A percentile compares a stretch with the other conserved stretches of the same genome.
phyloP scores from a whole-genome alignment of 2,888 invertebrate species.

The Cryptocephalus primarius region DNA sequence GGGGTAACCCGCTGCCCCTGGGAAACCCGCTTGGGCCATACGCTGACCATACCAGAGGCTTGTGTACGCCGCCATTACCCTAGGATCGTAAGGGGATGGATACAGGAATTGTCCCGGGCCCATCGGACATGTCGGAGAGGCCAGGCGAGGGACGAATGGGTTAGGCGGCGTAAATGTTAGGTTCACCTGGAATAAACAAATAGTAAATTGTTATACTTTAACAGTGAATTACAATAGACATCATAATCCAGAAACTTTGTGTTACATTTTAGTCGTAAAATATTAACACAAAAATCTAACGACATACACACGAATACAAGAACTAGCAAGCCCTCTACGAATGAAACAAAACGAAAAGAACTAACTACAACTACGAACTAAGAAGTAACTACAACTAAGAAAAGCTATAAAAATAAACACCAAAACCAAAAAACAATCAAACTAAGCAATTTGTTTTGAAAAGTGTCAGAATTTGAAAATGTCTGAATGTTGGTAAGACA shows the following conservation, averaged over 20 bases:
- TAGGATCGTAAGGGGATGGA: constrained; percentile 31
- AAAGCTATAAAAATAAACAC: no score
- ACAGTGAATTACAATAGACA: no score
- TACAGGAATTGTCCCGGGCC: constrained; percentile 34
- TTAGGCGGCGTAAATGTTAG: constrained; percentile 36
- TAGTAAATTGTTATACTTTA: neutral
- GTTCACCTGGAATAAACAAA: constrained; percentile 14
- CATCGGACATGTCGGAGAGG: constrained; percentile 27
- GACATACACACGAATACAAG: neutral
- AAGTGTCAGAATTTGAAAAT: no score
- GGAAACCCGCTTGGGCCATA: constrained; percentile 20
- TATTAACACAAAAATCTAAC: no score
- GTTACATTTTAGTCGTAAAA: no score
- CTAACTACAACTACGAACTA: no score
- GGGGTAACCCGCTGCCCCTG: neutral
- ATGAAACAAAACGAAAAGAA: no score
- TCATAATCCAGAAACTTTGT: no score
- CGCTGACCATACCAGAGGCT: constrained; percentile 24
- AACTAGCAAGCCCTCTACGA: neutral
- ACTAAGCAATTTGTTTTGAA: no score
- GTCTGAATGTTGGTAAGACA: no score
- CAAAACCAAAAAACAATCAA: no score
- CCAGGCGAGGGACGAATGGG: constrained; percentile 35
- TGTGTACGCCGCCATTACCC: constrained; percentile 34
- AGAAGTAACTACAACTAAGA: no score